Conservation (phyloP, 2,113 vertebrate species). For the Puntigrus tetrazona region DNA sequence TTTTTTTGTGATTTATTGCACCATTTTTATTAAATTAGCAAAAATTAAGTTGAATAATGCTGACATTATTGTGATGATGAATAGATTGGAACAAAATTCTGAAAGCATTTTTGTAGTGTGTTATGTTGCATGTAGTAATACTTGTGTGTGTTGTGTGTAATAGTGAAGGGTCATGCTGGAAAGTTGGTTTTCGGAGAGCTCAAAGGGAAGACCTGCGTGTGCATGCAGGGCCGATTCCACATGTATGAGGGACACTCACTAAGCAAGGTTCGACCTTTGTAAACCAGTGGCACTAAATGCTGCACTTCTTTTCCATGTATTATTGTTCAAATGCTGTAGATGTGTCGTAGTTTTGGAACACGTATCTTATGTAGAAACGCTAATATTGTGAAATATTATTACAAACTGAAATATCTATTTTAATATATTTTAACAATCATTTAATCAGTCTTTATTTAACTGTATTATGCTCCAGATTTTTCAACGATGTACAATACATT, state of each 20-base stretch:
- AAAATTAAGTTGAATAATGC: too few relatives aligned
- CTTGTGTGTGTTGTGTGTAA: constrained; percentile 29
- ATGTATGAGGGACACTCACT: constrained; percentile 82
- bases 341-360: neutral
- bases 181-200: constrained; percentile 78
- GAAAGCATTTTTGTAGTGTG: neutral
- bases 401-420: neutral
- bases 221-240: constrained; percentile 86
- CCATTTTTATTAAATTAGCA: too few relatives aligned
- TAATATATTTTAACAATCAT: neutral
- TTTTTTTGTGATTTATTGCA: too few relatives aligned
- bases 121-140: neutral
- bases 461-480: too few relatives aligned
- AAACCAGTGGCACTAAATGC: neutral
- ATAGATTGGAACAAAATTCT: neutral
- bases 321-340: neutral
- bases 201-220: constrained; percentile 79
- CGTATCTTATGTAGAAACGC: neutral
- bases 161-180: constrained; percentile 79
- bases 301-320: neutral
- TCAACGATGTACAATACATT: neutral
- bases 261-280: constrained; percentile 68
- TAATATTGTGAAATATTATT: neutral
- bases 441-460: too few relatives aligned
- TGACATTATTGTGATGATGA: neutral